A percentile compares a stretch with the other conserved stretches of the same genome.
Conservation (phyloP, 2,113 vertebrate species). For the Pangasianodon hypophthalmus region DNA sequence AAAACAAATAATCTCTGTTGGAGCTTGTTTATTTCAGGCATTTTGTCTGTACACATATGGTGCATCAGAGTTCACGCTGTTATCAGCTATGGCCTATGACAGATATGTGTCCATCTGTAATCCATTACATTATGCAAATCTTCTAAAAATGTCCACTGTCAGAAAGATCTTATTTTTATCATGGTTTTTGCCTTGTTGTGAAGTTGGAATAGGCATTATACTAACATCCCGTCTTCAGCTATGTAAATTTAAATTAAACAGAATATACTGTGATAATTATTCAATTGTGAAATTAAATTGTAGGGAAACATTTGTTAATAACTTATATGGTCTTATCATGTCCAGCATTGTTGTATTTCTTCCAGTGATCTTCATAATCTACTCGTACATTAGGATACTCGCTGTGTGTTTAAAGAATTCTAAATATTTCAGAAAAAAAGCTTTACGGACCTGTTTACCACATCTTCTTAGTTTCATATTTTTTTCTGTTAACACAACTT, state of each 20-base stretch:
- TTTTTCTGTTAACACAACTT: neutral
- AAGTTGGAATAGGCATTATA: neutral
- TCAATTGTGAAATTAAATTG: conserved; percentile 19
- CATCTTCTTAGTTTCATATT: neutral
- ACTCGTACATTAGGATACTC: neutral
- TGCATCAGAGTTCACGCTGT: neutral
- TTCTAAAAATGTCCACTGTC: neutral
- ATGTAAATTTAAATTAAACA: conserved; percentile 3
- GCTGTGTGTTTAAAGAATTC: neutral
- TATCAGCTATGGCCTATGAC: conserved; percentile 17
- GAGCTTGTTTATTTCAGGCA: neutral
- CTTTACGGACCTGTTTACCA: conserved; percentile 8
- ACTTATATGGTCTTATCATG: conserved; percentile 18
- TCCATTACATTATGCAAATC: neutral
- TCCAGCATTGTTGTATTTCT: neutral
- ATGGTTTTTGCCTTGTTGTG: neutral
- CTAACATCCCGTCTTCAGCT: neutral
- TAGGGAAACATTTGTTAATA: neutral
- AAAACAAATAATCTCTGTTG: neutral
- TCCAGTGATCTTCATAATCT: neutral
- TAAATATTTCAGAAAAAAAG: conserved; percentile 5
- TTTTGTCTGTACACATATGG: neutral
- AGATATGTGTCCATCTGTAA: conserved; percentile 25
- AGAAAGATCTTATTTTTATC: neutral
- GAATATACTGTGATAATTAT: conserved; percentile 20